Conservation (phyloP, 2,797 vertebrate species). For the Chaetophractus vellerosus region DNA sequence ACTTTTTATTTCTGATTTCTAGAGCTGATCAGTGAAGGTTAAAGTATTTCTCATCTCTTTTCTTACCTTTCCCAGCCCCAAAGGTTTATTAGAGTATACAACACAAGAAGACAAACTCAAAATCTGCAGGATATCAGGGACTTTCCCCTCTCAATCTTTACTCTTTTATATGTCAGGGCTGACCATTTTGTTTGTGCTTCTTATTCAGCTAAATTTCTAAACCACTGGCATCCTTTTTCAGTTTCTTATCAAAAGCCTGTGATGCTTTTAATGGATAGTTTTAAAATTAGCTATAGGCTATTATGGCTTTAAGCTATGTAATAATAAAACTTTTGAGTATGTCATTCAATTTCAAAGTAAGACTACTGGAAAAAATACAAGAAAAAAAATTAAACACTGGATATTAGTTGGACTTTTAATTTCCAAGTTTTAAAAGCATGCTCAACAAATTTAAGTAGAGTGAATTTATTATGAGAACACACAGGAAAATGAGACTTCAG, state of each 20-base stretch:
- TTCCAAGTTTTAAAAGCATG: background rate
- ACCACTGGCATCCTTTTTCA: background rate
- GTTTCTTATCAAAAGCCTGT: background rate
- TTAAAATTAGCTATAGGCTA: too few relatives aligned
- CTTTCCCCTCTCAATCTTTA: background rate
- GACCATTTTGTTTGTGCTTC: background rate
- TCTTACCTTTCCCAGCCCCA: background rate
- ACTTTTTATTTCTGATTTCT: background rate
- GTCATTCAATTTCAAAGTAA: background rate
- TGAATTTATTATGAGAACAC: background rate
- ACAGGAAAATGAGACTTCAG: background rate
- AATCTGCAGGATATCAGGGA: background rate
- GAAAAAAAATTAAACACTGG: background rate
- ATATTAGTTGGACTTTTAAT: background rate
- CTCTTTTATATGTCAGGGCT: background rate
- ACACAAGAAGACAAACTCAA: background rate
- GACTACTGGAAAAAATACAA: background rate
- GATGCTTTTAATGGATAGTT: background rate
- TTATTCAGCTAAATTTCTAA: slow-evolving; percentile 2
- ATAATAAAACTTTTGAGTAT: background rate
- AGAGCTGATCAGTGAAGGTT: background rate
- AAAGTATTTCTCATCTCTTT: background rate
- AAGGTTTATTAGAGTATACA: background rate
- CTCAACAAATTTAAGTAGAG: background rate
- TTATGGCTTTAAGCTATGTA: too few relatives aligned